A percentile compares a stretch with the other conserved stretches of the same genome.
These are phyloP conservation scores for Presbytis comata DNA, from an alignment of 2,797 vertebrate species.

Conservation along the genomic window DNA sequence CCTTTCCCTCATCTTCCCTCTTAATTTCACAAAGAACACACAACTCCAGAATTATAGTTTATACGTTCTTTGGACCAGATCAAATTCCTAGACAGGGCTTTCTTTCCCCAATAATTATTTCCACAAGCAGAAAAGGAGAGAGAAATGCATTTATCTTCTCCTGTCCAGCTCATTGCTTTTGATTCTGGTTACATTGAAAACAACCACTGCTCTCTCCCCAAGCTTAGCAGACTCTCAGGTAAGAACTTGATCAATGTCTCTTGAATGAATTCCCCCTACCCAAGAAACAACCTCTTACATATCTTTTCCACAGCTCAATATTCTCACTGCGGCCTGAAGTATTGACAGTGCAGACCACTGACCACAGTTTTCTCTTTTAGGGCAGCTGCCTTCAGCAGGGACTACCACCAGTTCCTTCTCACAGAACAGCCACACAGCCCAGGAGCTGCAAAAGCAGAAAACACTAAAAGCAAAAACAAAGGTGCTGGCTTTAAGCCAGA, in stretches of 20 bases:
- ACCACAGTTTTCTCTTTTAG: background rate
- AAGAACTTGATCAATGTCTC: background rate
- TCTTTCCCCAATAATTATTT: conserved; percentile 25
- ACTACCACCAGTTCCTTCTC: background rate
- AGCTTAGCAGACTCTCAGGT: background rate
- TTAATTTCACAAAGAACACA: background rate
- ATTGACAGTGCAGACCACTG: background rate
- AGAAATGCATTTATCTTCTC: background rate
- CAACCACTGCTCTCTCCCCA: background rate
- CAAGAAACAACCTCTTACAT: background rate
- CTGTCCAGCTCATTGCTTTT: conserved; percentile 15
- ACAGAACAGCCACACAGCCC: background rate
- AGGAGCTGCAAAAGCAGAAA: background rate
- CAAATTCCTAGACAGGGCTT: background rate
- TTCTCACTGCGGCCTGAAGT: background rate
- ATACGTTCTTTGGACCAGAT: background rate
- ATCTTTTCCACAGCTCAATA: background rate
- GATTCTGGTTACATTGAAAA: conserved; percentile 9
- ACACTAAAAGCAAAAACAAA: background rate
- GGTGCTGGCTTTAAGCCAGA: background rate
- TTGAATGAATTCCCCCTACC: background rate
- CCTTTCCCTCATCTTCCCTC: background rate
- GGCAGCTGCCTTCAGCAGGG: background rate
- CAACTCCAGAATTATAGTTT: background rate
- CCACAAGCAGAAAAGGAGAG: conserved; percentile 19